Conservation (phyloP, 2,113 vertebrate genomes). For the Prietella phreatophila region DNA sequence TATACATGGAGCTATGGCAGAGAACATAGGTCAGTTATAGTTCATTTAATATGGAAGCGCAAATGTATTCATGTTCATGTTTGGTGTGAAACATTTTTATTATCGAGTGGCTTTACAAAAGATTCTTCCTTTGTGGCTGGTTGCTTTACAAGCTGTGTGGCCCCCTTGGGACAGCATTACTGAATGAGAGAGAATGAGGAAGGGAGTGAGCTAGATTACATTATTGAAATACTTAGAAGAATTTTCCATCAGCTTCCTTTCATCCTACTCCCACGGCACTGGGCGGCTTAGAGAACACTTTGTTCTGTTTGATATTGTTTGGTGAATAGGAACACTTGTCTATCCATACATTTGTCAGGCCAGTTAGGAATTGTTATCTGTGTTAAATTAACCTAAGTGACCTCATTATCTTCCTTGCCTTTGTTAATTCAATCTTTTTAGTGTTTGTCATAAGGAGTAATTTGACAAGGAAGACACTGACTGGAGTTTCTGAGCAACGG, state of each 20-base stretch:
- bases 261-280: slow-evolving; percentile 56
- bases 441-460: slow-evolving; percentile 55
- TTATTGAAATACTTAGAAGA: slow-evolving; percentile 64
- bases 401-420: slow-evolving; percentile 59
- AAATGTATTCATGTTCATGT: slow-evolving; percentile 26
- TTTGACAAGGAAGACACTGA: slow-evolving; percentile 54
- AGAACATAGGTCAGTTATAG: slow-evolving; percentile 45
- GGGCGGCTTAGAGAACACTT: slow-evolving; percentile 51
- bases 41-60: slow-evolving; percentile 30
- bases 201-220: slow-evolving; percentile 50
- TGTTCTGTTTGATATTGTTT: slow-evolving; percentile 62
- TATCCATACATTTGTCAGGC: slow-evolving; percentile 49
- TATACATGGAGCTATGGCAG: slow-evolving; percentile 23
- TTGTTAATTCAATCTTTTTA: slow-evolving; percentile 64
- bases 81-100: slow-evolving; percentile 42
- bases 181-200: slow-evolving; percentile 35
- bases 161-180: slow-evolving; percentile 39
- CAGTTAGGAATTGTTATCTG: slow-evolving; percentile 65
- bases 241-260: slow-evolving; percentile 64
- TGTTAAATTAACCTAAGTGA: slow-evolving; percentile 66
- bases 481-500: background rate
- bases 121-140: background rate
- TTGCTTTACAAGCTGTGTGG: slow-evolving; percentile 24
- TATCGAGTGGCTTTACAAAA: slow-evolving; percentile 42
- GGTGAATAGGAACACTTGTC: slow-evolving; percentile 62